Conservation (phyloP, 2,113 vertebrate species). For the Saccopteryx bilineata region DNA sequence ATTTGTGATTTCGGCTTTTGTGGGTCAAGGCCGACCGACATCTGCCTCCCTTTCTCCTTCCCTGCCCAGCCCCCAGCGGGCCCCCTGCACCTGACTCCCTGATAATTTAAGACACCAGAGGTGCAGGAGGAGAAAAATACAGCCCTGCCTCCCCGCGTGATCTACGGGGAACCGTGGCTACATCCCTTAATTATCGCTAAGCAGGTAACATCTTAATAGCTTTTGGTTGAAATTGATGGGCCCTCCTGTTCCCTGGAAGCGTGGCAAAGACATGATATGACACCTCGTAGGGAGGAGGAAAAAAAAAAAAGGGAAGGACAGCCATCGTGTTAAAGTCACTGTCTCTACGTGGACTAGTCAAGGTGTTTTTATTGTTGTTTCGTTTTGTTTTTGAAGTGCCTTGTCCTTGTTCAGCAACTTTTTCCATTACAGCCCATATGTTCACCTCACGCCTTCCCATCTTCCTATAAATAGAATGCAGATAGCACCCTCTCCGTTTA, state of each 20-base stretch:
- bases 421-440: background rate
- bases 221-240: constrained; percentile 78
- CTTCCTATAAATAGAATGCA: constrained; percentile 9
- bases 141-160: background rate
- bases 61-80: too few relatives aligned
- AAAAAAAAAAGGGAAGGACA: background rate
- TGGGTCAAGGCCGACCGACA: background rate
- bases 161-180: constrained; percentile 70
- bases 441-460: background rate
- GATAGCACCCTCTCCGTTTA: background rate
- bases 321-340: background rate
- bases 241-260: constrained; percentile 23
- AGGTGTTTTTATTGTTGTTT: background rate
- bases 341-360: background rate
- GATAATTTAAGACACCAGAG: constrained; percentile 71
- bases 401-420: constrained; percentile 45
- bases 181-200: constrained; percentile 86
- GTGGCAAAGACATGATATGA: constrained; percentile 39
- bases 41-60: background rate
- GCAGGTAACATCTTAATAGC: constrained; percentile 82
- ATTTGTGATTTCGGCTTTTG: background rate
- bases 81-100: background rate
- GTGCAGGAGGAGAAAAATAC: constrained; percentile 64
- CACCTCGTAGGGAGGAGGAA: background rate
- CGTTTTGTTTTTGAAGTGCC: background rate